These are phyloP conservation scores for Rynchops niger DNA, from an alignment of 2,113 vertebrate genomes.

Conservation along the genomic window DNA sequence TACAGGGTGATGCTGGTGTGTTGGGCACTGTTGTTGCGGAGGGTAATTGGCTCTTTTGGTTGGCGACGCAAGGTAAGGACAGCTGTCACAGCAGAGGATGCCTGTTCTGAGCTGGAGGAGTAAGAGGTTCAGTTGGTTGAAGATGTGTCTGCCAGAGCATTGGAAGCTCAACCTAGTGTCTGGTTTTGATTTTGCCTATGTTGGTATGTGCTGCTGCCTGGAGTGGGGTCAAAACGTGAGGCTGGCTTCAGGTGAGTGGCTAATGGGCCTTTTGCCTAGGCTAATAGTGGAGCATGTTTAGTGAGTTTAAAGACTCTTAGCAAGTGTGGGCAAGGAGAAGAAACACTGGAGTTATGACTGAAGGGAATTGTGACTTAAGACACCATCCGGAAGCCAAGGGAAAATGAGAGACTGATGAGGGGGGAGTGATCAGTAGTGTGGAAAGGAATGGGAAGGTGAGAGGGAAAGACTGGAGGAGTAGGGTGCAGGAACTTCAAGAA, in stretches of 20 bases:
- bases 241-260: accelerated
- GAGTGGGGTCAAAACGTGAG: accelerated
- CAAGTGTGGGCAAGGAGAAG: neutral
- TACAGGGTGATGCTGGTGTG: accelerated
- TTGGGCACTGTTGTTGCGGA: accelerated
- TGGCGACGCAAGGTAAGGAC: neutral
- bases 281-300: accelerated
- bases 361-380: neutral
- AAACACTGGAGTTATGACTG: neutral
- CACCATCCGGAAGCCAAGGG: neutral
- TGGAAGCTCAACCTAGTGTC: accelerated
- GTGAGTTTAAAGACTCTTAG: neutral
- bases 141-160: neutral
- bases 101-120: neutral
- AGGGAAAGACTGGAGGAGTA: neutral
- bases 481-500: neutral
- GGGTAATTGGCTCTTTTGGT: neutral
- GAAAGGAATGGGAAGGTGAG: accelerated
- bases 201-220: neutral
- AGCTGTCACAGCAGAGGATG: accelerated
- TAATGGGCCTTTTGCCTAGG: accelerated
- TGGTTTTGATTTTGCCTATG: accelerated
- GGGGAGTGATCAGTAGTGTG: accelerated
- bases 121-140: accelerated
- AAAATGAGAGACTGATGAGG: neutral